A percentile compares a stretch with the other conserved stretches of the same genome.
These are phyloP conservation scores for Ditula angustiorana DNA, from an alignment of 2,888 invertebrate genomes.

Conservation along the genomic window DNA sequence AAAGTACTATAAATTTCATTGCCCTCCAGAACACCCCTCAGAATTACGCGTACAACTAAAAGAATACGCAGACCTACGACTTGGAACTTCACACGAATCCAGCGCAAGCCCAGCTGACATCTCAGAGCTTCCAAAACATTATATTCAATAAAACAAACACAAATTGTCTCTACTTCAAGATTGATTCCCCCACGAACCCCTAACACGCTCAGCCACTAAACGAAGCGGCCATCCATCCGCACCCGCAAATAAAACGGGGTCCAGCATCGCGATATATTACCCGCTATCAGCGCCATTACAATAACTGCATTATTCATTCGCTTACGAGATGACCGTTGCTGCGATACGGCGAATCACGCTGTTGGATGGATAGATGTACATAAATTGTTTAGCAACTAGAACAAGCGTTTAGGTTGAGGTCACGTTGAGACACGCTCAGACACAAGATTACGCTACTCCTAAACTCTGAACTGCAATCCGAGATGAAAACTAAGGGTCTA, in stretches of 20 bases:
- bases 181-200: constrained; percentile 1
- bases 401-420: background rate
- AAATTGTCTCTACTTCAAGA: background rate
- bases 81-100: too few species aligned
- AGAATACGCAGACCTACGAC: too few species aligned
- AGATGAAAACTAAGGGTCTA: too few species aligned
- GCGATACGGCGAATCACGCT: constrained; percentile 9
- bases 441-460: too few species aligned
- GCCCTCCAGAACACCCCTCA: too few species aligned
- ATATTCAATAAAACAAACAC: background rate
- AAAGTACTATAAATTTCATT: too few species aligned
- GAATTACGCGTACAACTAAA: too few species aligned
- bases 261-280: constrained; percentile 27
- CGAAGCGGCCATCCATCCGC: constrained; percentile 23
- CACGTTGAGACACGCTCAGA: background rate
- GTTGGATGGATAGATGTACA: constrained; percentile 1
- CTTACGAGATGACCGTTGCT: constrained; percentile 17
- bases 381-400: constrained; percentile 18
- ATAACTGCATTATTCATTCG: constrained; percentile 39
- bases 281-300: constrained; percentile 36
- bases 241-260: constrained; percentile 3
- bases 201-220: background rate
- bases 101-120: too few species aligned
- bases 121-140: too few species aligned
- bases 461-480: too few species aligned